Evolutionary conservation across 2,113 vertebrate species (phyloP).

Genomic region (Sapajus apella): DNA sequence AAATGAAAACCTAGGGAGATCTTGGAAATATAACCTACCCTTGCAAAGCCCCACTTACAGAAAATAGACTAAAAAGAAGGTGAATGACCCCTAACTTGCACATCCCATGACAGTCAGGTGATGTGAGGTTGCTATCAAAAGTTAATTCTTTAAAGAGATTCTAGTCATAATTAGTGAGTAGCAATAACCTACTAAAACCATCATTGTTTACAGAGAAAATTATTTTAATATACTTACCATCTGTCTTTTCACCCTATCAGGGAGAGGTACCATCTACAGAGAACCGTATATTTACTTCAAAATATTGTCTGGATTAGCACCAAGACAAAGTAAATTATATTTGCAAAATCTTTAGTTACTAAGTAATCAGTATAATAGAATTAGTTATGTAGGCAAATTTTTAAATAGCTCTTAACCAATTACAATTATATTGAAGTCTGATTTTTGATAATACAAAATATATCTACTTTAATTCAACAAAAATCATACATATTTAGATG

Average conservation of each 20-base stretch:
- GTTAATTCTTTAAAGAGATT: neutral
- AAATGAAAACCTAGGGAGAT: neutral
- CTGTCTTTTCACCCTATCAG: neutral
- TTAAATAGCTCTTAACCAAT: neutral
- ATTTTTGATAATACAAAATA: neutral
- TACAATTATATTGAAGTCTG: neutral
- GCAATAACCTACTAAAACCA: neutral
- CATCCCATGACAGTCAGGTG: neutral
- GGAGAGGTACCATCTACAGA: neutral
- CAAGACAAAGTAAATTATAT: neutral
- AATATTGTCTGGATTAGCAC: neutral
- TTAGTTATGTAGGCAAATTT: neutral
- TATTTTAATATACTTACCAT: neutral
- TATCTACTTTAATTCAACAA: neutral
- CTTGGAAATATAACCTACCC: neutral
- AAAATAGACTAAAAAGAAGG: neutral
- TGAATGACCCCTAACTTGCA: neutral
- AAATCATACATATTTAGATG: neutral
- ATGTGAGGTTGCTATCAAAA: neutral
- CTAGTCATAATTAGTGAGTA: neutral
- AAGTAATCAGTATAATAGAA: neutral
- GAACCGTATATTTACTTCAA: neutral
- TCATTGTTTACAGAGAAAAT: neutral
- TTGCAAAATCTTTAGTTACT: neutral
- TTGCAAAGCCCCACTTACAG: rapidly evolving